Evolutionary conservation across 1,140 invertebrate genomes (phyloP).

Genomic region (Apocrypta bakeri): DNA sequence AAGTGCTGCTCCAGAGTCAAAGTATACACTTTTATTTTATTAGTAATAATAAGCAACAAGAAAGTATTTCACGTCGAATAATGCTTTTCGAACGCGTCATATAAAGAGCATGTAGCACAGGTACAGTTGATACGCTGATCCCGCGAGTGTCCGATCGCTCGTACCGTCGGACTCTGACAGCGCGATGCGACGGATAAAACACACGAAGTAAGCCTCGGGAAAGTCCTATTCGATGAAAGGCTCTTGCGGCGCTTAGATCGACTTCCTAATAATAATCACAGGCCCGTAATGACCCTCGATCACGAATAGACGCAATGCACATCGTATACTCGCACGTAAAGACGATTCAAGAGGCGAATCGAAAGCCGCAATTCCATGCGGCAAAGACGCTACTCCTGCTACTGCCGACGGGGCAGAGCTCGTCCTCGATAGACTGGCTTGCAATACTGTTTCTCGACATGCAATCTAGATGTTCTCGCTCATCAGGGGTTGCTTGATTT

Average conservation of each 20-base stretch:
- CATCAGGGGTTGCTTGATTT: too few species aligned
- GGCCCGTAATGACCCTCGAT: constrained; percentile 71
- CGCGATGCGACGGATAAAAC: neutral
- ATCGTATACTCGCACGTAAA: constrained; percentile 63
- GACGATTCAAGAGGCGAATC: constrained; percentile 58
- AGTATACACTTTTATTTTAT: too few species aligned
- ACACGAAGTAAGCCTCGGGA: too few species aligned
- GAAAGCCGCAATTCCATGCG: constrained; percentile 71
- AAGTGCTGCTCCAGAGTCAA: too few species aligned
- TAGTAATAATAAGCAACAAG: too few species aligned
- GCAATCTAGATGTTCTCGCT: constrained; percentile 64
- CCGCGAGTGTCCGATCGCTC: neutral
- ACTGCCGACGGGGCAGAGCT: constrained; percentile 53
- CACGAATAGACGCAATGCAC: constrained; percentile 60
- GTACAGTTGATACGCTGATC: too few species aligned
- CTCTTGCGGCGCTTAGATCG: constrained; percentile 69
- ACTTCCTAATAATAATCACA: constrained; percentile 68
- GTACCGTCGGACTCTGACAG: neutral
- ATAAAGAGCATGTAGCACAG: too few species aligned
- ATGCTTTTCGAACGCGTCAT: too few species aligned
- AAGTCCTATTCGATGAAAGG: neutral
- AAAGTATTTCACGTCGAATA: too few species aligned
- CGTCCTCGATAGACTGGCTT: constrained; percentile 37
- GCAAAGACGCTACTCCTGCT: constrained; percentile 64
- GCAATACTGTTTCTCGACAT: constrained; percentile 71